Conservation (phyloP, 2,113 vertebrate species). For the Cyphomyrus plagiostoma region DNA sequence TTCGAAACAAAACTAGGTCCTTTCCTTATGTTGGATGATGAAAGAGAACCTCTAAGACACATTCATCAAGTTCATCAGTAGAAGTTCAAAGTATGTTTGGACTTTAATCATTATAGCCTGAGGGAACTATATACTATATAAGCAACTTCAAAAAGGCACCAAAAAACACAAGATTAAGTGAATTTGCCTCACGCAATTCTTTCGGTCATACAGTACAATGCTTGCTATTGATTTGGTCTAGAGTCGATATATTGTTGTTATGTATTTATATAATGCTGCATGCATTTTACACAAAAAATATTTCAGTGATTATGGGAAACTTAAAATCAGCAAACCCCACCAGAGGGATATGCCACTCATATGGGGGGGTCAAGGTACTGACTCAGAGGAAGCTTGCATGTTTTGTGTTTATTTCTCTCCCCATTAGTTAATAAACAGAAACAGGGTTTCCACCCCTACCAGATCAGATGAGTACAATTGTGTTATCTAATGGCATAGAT, state of each 20-base stretch:
- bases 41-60: slow-evolving; percentile 27
- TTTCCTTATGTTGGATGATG: slow-evolving; percentile 24
- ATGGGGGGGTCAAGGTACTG: neutral
- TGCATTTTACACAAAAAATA: neutral
- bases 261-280: neutral
- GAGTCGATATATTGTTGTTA: neutral
- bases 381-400: slow-evolving; percentile 24
- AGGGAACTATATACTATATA: neutral
- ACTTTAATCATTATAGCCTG: slow-evolving; percentile 17
- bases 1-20: slow-evolving; percentile 5
- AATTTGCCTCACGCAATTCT: neutral
- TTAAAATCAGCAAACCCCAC: neutral
- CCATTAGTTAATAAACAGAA: slow-evolving; percentile 39
- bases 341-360: neutral
- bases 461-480: neutral
- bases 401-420: slow-evolving; percentile 30
- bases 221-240: neutral
- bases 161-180: neutral
- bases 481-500: slow-evolving; percentile 24
- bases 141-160: neutral
- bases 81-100: slow-evolving; percentile 30
- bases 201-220: neutral
- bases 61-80: slow-evolving; percentile 37
- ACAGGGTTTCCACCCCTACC: slow-evolving; percentile 20
- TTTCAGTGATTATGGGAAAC: slow-evolving; percentile 5